Percentiles rank a stretch among this genome's conserved stretches.
These are phyloP conservation scores for Chaetophractus vellerosus DNA, from an alignment of 2,797 vertebrate genomes.

Conservation along the genomic window DNA sequence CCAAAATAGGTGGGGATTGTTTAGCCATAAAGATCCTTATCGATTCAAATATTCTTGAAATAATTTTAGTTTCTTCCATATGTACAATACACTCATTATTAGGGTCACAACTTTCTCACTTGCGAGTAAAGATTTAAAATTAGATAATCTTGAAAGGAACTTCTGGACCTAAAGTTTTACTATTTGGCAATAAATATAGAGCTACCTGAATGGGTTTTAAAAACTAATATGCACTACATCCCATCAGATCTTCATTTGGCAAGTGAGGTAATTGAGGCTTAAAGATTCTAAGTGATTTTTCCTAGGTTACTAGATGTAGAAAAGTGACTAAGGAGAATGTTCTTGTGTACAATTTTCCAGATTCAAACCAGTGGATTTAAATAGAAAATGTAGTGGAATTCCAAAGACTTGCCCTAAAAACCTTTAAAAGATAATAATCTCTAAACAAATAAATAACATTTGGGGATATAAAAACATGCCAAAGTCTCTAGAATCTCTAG, in stretches of 20 bases:
- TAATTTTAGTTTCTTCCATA: conserved; percentile 20
- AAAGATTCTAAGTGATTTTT: background rate
- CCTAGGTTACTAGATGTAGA: background rate
- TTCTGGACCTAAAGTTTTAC: background rate
- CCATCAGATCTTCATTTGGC: background rate
- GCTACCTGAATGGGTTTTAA: background rate
- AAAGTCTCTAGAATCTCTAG: conserved; percentile 39
- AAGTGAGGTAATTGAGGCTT: background rate
- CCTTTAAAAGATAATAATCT: conserved; percentile 77
- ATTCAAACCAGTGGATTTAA: conserved; percentile 37
- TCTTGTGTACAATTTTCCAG: background rate
- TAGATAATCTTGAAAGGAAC: background rate
- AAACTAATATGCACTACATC: background rate
- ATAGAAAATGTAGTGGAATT: conserved; percentile 55
- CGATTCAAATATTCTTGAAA: conserved; percentile 53
- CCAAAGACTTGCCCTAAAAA: conserved; percentile 58
- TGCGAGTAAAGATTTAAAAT: background rate
- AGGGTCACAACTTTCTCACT: conserved; percentile 7
- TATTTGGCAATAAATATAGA: background rate
- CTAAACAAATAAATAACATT: conserved; percentile 80
- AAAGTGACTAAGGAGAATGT: background rate
- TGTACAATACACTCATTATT: background rate
- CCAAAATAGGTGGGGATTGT: background rate
- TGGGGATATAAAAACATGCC: conserved; percentile 63
- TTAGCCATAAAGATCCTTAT: conserved; percentile 12